A percentile compares a stretch with the other conserved stretches of the same genome.
phyloP scores from a whole-genome alignment of 2,797 vertebrate genomes.

The Etheostoma nigrum region DNA sequence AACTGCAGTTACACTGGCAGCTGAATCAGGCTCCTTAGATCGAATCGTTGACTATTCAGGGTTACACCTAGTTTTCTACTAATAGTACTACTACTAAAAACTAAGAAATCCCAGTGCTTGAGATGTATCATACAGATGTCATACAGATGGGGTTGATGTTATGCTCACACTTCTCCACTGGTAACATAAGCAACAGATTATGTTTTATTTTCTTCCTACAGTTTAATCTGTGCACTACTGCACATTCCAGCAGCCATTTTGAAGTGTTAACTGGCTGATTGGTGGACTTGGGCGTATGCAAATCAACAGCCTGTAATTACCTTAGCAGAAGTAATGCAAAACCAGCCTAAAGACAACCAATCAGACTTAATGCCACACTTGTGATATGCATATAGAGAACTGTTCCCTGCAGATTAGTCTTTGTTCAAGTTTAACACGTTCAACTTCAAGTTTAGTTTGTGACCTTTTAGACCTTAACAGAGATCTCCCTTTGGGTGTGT shows the following conservation, averaged over 20 bases:
- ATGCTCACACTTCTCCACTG: not conserved
- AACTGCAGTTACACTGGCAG: no score
- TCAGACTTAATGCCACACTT: conserved; percentile 27
- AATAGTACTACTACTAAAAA: no score
- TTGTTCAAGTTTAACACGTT: not conserved
- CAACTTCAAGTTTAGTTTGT: not conserved
- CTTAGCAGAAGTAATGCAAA: conserved; percentile 26
- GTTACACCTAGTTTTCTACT: no score
- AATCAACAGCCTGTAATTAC: conserved; percentile 9
- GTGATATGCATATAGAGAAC: conserved; percentile 3
- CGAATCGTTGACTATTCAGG: no score
- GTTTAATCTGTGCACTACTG: not conserved
- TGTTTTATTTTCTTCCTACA: not conserved
- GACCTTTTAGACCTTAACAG: no score
- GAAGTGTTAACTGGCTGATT: not conserved
- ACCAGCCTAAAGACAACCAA: conserved; percentile 24
- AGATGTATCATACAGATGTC: no score
- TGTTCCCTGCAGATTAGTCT: conserved; percentile 8
- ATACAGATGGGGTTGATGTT: not conserved
- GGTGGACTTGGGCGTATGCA: not conserved
- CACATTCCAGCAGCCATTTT: not conserved
- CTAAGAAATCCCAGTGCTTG: no score
- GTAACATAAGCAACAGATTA: not conserved
- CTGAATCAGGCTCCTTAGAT: no score
- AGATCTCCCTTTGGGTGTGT: not conserved